phyloP scores from a whole-genome alignment of 2,888 invertebrate species.

The Dryadula phaetusa region DNA sequence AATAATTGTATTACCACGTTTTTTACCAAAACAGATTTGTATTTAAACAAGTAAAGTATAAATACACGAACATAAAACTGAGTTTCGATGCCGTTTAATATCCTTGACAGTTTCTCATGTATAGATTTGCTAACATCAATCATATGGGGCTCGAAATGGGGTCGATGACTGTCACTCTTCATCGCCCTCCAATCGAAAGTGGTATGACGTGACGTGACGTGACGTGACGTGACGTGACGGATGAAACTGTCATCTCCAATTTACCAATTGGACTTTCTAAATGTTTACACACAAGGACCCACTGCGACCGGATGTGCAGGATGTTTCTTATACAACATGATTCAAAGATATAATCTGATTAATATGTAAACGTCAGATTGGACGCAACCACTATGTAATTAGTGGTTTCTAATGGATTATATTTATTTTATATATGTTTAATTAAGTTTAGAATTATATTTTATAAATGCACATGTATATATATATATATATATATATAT shows the following conservation, averaged over 20 bases:
- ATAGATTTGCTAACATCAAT: slow-evolving; percentile 32
- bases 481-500: no score
- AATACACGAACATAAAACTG: not conserved
- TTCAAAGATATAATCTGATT: slow-evolving; percentile 4
- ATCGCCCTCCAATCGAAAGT: slow-evolving; percentile 30
- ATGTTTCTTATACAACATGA: slow-evolving; percentile 28
- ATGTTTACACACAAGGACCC: slow-evolving; percentile 18
- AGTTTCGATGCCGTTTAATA: not conserved
- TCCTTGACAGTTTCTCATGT: slow-evolving; percentile 26
- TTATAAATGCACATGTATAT: no score
- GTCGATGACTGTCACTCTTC: slow-evolving; percentile 40
- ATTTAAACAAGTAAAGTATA: not conserved
- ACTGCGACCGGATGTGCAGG: slow-evolving; percentile 32
- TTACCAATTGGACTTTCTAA: slow-evolving; percentile 41
- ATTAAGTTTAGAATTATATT: no score
- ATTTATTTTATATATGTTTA: not conserved
- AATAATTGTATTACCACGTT: no score
- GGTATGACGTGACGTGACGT: slow-evolving; percentile 24
- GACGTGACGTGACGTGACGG: slow-evolving; percentile 34
- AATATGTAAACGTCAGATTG: slow-evolving; percentile 11
- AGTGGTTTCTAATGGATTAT: not conserved
- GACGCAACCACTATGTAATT: not conserved
- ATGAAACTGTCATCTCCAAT: slow-evolving; percentile 33
- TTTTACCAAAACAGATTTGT: no score
- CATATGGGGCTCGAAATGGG: slow-evolving; percentile 35